These are phyloP conservation scores for Entomobrya proxima DNA, from an alignment of 2,888 invertebrate genomes.

Conservation along the genomic window DNA sequence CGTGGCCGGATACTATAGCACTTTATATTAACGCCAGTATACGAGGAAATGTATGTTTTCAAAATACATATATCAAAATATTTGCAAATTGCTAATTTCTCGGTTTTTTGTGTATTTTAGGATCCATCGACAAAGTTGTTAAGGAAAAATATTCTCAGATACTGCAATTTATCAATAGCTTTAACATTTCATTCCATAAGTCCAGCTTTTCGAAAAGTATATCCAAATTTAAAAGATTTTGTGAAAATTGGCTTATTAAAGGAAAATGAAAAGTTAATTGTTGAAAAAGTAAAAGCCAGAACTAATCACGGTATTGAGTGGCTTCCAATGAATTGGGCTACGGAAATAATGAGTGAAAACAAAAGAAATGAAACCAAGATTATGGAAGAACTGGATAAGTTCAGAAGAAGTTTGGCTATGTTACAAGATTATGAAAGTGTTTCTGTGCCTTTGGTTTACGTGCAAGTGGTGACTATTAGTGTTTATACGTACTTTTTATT, in stretches of 20 bases:
- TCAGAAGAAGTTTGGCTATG: constrained; percentile 74
- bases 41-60: too few species aligned
- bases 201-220: constrained; percentile 77
- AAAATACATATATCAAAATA: too few species aligned
- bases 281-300: background rate
- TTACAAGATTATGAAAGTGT: constrained; percentile 77
- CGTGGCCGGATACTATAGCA: constrained; percentile 78
- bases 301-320: constrained; percentile 71
- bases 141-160: constrained; percentile 77
- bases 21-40: constrained; percentile 77
- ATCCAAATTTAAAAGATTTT: constrained; percentile 77
- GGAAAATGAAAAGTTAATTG: constrained; percentile 76
- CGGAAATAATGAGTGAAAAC: constrained; percentile 76
- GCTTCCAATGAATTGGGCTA: constrained; percentile 77
- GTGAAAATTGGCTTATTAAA: constrained; percentile 77
- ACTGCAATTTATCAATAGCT: constrained; percentile 76
- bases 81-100: too few species aligned
- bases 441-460: constrained; percentile 77
- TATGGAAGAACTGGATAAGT: constrained; percentile 78
- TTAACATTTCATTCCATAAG: constrained; percentile 76
- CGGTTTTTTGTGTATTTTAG: constrained; percentile 47
- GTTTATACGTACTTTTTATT: constrained; percentile 79
- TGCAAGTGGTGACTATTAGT: constrained; percentile 79
- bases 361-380: constrained; percentile 78
- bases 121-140: constrained; percentile 76